A percentile compares a stretch with the other conserved stretches of the same genome.
Conservation (phyloP, 2,888 invertebrate species). For the Lithophane socia region DNA sequence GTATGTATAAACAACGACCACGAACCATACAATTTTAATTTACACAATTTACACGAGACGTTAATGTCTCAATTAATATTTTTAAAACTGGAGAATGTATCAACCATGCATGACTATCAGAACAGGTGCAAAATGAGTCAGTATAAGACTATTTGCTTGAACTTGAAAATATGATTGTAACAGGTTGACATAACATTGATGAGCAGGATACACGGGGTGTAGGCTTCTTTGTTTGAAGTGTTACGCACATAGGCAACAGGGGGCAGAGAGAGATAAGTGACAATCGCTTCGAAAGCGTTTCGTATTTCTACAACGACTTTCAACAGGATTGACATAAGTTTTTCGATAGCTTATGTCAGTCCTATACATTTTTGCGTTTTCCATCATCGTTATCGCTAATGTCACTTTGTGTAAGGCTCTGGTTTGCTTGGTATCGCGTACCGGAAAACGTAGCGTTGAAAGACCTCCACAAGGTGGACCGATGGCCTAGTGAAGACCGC, state of each 20-base stretch:
- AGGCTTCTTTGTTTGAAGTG: slow-evolving; percentile 1
- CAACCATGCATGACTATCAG: slow-evolving; percentile 13
- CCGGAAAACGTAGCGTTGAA: too few relatives aligned
- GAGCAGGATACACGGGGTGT: neutral
- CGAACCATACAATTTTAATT: neutral
- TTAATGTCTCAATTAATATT: slow-evolving; percentile 5
- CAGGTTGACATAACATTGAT: slow-evolving; percentile 25
- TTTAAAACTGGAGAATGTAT: slow-evolving; percentile 28
- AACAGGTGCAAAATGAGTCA: slow-evolving; percentile 54
- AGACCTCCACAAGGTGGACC: too few relatives aligned
- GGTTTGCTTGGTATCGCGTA: neutral
- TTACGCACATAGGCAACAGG: slow-evolving; percentile 2
- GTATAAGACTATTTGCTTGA: slow-evolving; percentile 30
- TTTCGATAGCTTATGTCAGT: too few relatives aligned
- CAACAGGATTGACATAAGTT: too few relatives aligned
- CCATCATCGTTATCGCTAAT: too few relatives aligned
- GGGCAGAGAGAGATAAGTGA: too few relatives aligned
- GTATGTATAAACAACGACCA: neutral
- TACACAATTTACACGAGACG: slow-evolving; percentile 18
- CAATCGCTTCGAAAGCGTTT: too few relatives aligned
- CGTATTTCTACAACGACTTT: too few relatives aligned
- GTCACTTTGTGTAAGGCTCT: too few relatives aligned
- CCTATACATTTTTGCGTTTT: too few relatives aligned
- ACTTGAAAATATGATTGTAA: slow-evolving; percentile 17
- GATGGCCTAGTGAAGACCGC: too few relatives aligned